These are phyloP conservation scores for Synanthedon andrenaeformis DNA, from an alignment of 2,888 invertebrate species.

Conservation along the genomic window DNA sequence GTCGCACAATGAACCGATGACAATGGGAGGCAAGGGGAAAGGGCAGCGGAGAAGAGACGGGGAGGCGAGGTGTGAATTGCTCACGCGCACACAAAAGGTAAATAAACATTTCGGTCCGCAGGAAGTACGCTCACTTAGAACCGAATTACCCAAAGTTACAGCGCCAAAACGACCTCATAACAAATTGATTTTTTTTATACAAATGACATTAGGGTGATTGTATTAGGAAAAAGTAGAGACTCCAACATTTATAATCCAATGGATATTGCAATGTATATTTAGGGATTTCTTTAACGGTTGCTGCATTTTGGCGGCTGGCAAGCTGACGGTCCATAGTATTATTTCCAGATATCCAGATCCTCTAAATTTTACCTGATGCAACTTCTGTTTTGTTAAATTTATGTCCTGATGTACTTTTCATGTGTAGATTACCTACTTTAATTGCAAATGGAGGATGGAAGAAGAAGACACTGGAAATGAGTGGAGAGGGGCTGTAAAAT, in stretches of 20 bases:
- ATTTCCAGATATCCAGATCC: too few species aligned
- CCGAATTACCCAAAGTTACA: constrained; percentile 37
- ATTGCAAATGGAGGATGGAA: too few species aligned
- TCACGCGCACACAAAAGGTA: constrained; percentile 30
- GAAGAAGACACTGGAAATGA: too few species aligned
- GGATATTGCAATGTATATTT: background rate
- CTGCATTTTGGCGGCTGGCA: background rate
- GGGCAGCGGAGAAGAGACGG: constrained; percentile 11
- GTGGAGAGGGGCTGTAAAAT: too few species aligned
- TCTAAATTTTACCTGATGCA: too few species aligned
- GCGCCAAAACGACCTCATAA: constrained; percentile 28
- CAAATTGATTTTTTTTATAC: constrained; percentile 43
- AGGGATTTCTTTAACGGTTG: background rate
- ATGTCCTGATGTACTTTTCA: too few species aligned
- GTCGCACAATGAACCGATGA: constrained; percentile 34
- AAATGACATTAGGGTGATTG: constrained; percentile 19
- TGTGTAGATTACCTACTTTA: too few species aligned
- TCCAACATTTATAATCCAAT: too few species aligned
- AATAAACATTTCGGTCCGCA: constrained; percentile 30
- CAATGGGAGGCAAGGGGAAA: constrained; percentile 9
- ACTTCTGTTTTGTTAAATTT: background rate
- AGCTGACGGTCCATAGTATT: too few species aligned
- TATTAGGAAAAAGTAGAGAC: constrained; percentile 9
- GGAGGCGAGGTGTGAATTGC: constrained; percentile 38
- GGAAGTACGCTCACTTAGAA: constrained; percentile 56